These are phyloP conservation scores for Tiaroga cobitis DNA, from an alignment of 2,797 vertebrate genomes.

Conservation along the genomic window DNA sequence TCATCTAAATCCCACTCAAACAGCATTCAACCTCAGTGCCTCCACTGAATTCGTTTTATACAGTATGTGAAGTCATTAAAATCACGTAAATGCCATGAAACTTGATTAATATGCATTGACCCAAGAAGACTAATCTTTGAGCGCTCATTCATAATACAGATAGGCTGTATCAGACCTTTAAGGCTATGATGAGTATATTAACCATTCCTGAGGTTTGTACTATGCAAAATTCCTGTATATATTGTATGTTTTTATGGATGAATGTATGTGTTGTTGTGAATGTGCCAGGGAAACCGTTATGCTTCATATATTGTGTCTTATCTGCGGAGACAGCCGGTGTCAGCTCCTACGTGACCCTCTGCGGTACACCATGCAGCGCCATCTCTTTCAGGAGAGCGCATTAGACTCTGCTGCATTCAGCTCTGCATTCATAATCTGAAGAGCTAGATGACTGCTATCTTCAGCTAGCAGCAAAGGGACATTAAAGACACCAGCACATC, in stretches of 20 bases:
- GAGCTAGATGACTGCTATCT: slow-evolving; percentile 53
- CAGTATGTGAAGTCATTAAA: not conserved
- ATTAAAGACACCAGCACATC: slow-evolving; percentile 51
- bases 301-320: slow-evolving; percentile 51
- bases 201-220: slow-evolving; percentile 1
- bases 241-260: slow-evolving; percentile 27
- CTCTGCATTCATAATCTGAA: slow-evolving; percentile 41
- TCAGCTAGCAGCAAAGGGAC: slow-evolving; percentile 42
- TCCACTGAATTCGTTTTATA: slow-evolving; percentile 15
- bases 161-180: slow-evolving; percentile 25
- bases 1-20: slow-evolving; percentile 22
- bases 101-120: slow-evolving; percentile 5
- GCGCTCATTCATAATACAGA: slow-evolving; percentile 7
- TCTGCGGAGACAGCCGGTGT: slow-evolving; percentile 50
- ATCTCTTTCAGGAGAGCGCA: slow-evolving; percentile 35
- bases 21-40: slow-evolving; percentile 9
- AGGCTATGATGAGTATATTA: slow-evolving; percentile 26
- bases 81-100: not conserved
- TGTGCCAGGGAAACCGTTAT: slow-evolving; percentile 33
- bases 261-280: slow-evolving; percentile 24
- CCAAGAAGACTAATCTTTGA: slow-evolving; percentile 3
- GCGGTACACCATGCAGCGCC: slow-evolving; percentile 27
- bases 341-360: slow-evolving; percentile 49
- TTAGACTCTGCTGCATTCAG: slow-evolving; percentile 46
- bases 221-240: not conserved